Evolutionary conservation across 2,113 vertebrate species (phyloP).

Genomic region (Isurus oxyrinchus): DNA sequence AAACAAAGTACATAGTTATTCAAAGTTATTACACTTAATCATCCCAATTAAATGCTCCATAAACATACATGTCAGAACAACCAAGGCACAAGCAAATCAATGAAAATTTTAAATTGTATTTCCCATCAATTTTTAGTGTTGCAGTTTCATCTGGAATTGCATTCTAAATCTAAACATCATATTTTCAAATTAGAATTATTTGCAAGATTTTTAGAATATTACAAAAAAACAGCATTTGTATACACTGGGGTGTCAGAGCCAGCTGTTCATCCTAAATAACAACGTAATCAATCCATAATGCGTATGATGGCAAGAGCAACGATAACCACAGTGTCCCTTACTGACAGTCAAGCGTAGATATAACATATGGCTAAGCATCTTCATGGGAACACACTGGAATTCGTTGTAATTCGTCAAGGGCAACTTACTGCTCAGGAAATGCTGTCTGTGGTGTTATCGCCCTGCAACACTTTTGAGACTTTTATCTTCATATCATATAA

Average conservation of each 20-base stretch:
- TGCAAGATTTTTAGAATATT: neutral
- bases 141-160: neutral
- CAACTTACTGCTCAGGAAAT: neutral
- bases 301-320: neutral
- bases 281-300: slow-evolving; percentile 8
- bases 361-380: slow-evolving; percentile 5
- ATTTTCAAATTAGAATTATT: neutral
- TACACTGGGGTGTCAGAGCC: neutral
- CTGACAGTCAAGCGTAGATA: neutral
- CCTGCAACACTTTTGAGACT: neutral
- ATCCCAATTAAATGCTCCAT: neutral
- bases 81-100: neutral
- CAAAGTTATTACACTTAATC: neutral
- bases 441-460: neutral
- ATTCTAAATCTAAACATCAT: neutral
- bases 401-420: neutral
- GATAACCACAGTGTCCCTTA: neutral
- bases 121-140: neutral
- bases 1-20: neutral
- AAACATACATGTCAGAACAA: neutral
- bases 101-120: neutral
- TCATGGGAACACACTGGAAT: neutral
- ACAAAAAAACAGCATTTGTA: neutral
- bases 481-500: neutral
- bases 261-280: slow-evolving; percentile 14